Conservation (phyloP, 2,888 invertebrate species). For the Octonoba sinensis region DNA sequence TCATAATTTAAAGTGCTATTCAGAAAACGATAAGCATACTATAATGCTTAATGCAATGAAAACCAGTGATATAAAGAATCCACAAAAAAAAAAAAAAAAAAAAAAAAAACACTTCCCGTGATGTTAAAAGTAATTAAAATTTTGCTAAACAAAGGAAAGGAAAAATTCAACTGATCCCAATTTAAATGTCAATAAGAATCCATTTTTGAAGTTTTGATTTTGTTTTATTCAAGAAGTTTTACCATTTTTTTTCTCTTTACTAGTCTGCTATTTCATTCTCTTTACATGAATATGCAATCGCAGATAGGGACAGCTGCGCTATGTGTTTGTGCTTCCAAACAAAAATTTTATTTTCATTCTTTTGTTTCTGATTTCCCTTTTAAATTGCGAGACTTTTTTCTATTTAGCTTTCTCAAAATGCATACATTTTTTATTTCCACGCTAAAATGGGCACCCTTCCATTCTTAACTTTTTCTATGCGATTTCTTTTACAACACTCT, state of each 20-base stretch:
- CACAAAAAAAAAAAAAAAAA: constrained; percentile 14
- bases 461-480: too few species aligned
- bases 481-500: constrained; percentile 19
- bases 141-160: constrained; percentile 39
- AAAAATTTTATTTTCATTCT: constrained; percentile 27
- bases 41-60: constrained; percentile 23
- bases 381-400: constrained; percentile 30
- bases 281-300: constrained; percentile 42
- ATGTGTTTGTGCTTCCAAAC: constrained; percentile 39
- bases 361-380: constrained; percentile 18
- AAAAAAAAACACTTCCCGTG: constrained; percentile 21
- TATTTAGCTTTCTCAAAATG: constrained; percentile 7
- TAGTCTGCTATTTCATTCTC: constrained; percentile 19
- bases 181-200: constrained; percentile 61
- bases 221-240: constrained; percentile 31
- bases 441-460: constrained; percentile 13
- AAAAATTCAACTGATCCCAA: constrained; percentile 38
- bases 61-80: constrained; percentile 25
- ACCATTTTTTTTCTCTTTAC: constrained; percentile 3
- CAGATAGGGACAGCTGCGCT: constrained; percentile 31
- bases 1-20: constrained; percentile 47
- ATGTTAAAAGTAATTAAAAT: constrained; percentile 59
- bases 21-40: constrained; percentile 30
- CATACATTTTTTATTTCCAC: constrained; percentile 12
- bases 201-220: constrained; percentile 54